A percentile compares a stretch with the other conserved stretches of the same genome.
phyloP scores from a whole-genome alignment of 2,797 vertebrate species.

The Phrynocephalus forsythii region DNA sequence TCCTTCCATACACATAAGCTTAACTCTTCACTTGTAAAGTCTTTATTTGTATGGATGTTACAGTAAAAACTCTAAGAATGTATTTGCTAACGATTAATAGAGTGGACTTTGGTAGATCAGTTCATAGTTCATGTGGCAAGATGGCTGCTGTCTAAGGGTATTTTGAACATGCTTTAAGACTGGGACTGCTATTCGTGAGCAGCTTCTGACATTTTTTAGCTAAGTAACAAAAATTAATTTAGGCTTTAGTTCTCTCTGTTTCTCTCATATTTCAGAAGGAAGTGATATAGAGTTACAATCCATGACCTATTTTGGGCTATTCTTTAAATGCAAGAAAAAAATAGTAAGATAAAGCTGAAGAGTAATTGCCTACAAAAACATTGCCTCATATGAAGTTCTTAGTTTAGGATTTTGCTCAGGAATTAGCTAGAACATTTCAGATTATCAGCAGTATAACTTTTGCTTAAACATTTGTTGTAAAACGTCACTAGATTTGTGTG shows the following conservation, averaged over 20 bases:
- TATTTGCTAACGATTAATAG: neutral
- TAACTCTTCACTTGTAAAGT: too few species aligned
- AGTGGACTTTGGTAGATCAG: neutral
- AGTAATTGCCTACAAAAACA: neutral
- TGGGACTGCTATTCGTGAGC: neutral
- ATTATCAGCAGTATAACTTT: too few species aligned
- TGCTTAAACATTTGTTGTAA: neutral
- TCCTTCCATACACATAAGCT: neutral
- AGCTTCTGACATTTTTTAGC: neutral
- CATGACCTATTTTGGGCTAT: neutral
- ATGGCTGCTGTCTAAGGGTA: neutral
- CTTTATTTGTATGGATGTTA: too few species aligned
- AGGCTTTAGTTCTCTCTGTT: neutral
- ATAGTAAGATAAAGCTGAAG: neutral
- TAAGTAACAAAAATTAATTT: neutral
- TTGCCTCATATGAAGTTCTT: neutral
- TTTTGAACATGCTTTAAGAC: neutral
- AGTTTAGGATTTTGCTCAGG: neutral
- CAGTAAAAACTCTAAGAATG: neutral
- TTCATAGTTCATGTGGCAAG: neutral
- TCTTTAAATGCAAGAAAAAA: neutral
- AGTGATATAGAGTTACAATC: neutral
- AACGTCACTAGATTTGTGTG: neutral
- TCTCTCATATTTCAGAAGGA: neutral
- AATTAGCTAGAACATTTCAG: neutral